Conservation (phyloP, 92 coral and sea anemone species). For the Zoanthus sociatus region DNA sequence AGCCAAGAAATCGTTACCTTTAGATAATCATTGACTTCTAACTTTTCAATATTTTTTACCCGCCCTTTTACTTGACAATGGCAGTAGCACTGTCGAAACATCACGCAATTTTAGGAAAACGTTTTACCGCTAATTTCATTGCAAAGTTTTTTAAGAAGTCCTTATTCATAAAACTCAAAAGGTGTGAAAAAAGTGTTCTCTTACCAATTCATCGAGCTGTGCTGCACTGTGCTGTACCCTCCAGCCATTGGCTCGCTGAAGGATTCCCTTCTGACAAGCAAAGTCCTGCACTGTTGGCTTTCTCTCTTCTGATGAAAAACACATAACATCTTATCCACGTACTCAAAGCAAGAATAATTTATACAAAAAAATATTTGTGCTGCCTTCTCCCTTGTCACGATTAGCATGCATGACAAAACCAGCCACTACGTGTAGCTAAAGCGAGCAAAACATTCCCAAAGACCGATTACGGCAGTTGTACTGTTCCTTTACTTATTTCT, state of each 20-base stretch:
- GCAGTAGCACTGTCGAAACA: too few relatives aligned
- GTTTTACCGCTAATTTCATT: too few relatives aligned
- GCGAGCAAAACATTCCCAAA: neutral
- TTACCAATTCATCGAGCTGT: slow-evolving; percentile 95
- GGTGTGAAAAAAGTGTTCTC: neutral
- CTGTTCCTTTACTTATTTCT: neutral
- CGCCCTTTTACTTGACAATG: too few relatives aligned
- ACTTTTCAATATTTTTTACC: too few relatives aligned
- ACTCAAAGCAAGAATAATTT: neutral
- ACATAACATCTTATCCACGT: neutral
- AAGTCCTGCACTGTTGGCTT: slow-evolving; percentile 96
- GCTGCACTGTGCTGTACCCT: slow-evolving; percentile 97
- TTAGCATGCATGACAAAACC: slow-evolving; percentile 2
- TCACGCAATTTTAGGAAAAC: too few relatives aligned
- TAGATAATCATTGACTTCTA: too few relatives aligned
- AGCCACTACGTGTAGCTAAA: neutral
- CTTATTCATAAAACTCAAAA: neutral
- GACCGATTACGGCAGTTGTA: neutral
- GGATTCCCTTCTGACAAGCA: slow-evolving; percentile 89
- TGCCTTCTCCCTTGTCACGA: neutral
- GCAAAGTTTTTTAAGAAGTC: too few relatives aligned
- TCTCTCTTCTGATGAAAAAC: slow-evolving; percentile 79
- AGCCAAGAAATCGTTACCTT: too few relatives aligned
- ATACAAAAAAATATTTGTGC: neutral
- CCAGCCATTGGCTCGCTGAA: slow-evolving; percentile 97